Conservation (phyloP, 1,140 invertebrate species). For the Tribolium madens region DNA sequence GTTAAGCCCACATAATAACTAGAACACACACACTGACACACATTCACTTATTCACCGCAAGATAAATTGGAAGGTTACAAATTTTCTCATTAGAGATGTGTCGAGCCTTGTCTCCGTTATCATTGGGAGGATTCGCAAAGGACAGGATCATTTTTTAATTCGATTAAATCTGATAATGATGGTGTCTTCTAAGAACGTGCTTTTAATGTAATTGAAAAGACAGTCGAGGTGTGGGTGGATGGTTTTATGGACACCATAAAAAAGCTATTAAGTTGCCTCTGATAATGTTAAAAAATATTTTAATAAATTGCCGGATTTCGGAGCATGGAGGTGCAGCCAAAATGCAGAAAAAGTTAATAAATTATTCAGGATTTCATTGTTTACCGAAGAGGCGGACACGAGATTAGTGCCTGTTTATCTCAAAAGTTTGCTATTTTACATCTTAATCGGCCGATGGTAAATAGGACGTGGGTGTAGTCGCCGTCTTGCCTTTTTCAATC, state of each 20-base stretch:
- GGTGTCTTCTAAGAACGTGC: conserved; percentile 25
- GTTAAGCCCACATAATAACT: conserved; percentile 44
- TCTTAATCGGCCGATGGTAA: conserved; percentile 17
- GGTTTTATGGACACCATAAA: conserved; percentile 32
- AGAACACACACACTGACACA: conserved; percentile 45
- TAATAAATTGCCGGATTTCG: conserved; percentile 30
- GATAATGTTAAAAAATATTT: conserved; percentile 33
- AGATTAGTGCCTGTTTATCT: conserved; percentile 11
- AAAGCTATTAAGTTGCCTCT: conserved; percentile 27
- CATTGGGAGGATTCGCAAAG: conserved; percentile 8
- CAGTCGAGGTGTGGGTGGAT: conserved; percentile 35
- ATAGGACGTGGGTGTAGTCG: neutral
- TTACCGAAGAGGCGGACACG: neutral
- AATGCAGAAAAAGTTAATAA: conserved; percentile 7
- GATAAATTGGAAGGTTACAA: conserved; percentile 24
- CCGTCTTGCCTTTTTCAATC: conserved; percentile 5
- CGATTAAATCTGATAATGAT: conserved; percentile 26
- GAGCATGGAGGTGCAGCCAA: neutral
- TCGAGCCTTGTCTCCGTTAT: neutral
- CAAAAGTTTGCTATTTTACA: conserved; percentile 7
- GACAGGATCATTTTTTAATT: conserved; percentile 38
- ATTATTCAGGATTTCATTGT: conserved; percentile 27
- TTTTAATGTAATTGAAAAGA: conserved; percentile 30
- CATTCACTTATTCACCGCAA: conserved; percentile 15
- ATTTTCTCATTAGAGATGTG: conserved; percentile 10